Evolutionary conservation across 92 coral and sea anemone genomes (phyloP).

Genomic region (Ricordea florida): DNA sequence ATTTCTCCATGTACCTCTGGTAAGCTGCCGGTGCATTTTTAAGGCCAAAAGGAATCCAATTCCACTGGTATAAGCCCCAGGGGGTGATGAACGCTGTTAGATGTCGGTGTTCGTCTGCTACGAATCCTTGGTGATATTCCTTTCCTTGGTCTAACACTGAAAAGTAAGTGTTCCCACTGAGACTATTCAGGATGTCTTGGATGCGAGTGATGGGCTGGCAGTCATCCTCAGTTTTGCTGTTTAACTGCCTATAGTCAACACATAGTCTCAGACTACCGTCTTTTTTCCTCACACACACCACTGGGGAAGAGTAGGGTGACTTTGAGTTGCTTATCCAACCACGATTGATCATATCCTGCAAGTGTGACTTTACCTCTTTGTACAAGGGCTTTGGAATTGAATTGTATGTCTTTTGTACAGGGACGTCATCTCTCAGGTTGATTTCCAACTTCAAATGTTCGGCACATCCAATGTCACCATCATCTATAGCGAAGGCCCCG

Average conservation of each 20-base stretch:
- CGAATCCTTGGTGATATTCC: constrained; percentile 68
- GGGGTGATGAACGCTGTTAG: constrained; percentile 75
- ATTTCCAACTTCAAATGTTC: constrained; percentile 37
- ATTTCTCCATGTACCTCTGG: constrained; percentile 74
- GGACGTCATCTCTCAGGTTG: constrained; percentile 26
- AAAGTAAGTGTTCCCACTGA: constrained; percentile 68
- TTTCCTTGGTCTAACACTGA: constrained; percentile 65
- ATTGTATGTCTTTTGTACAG: constrained; percentile 52
- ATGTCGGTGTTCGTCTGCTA: constrained; percentile 50
- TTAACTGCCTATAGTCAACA: constrained; percentile 55
- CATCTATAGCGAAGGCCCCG: constrained; percentile 48
- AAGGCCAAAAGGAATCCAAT: constrained; percentile 66
- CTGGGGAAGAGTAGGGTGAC: constrained; percentile 63
- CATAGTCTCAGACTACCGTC: constrained; percentile 66
- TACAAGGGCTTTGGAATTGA: constrained; percentile 58
- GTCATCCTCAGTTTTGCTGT: constrained; percentile 53
- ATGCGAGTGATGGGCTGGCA: constrained; percentile 69
- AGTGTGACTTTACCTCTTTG: constrained; percentile 47
- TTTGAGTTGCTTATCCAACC: constrained; percentile 60
- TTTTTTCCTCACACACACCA: constrained; percentile 55
- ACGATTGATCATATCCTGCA: constrained; percentile 48
- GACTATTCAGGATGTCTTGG: constrained; percentile 59
- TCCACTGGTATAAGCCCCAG: constrained; percentile 73
- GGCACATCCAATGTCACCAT: constrained; percentile 42
- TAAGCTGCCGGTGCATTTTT: constrained; percentile 68